Evolutionary conservation across 2,797 vertebrate species (phyloP).

Genomic region (Rachycentron canadum): DNA sequence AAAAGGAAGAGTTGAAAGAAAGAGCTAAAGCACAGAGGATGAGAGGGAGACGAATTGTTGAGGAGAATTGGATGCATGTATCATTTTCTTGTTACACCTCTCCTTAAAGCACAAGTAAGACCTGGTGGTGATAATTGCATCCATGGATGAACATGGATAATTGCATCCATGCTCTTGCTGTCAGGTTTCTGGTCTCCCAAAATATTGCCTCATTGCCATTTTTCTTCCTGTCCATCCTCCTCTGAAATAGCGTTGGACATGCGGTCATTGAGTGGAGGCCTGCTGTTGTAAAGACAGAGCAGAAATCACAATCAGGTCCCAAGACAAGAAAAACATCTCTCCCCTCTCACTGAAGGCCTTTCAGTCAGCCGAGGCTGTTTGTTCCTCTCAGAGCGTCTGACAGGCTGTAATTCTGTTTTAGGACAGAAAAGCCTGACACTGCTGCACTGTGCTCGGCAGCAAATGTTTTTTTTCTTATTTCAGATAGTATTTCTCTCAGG

Average conservation of each 20-base stretch:
- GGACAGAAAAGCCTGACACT: slow-evolving; percentile 40
- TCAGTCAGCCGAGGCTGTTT: slow-evolving; percentile 33
- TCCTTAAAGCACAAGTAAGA: slow-evolving; percentile 48
- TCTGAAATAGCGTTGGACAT: slow-evolving; percentile 2
- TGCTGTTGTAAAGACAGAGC: slow-evolving; percentile 20
- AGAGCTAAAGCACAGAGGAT: slow-evolving; percentile 23
- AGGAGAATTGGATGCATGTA: slow-evolving; percentile 20
- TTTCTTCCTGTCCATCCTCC: slow-evolving; percentile 8
- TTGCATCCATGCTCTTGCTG: slow-evolving; percentile 44
- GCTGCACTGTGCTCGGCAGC: slow-evolving; percentile 9
- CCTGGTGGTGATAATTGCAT: slow-evolving; percentile 59
- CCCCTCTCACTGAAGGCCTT: slow-evolving; percentile 36
- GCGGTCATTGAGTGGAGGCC: slow-evolving; percentile 28
- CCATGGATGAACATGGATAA: slow-evolving; percentile 59
- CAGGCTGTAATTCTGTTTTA: slow-evolving; percentile 70
- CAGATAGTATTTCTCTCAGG: slow-evolving; percentile 44
- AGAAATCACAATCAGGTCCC: slow-evolving; percentile 40
- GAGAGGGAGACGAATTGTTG: slow-evolving; percentile 36
- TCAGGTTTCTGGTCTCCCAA: slow-evolving; percentile 25
- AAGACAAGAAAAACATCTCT: slow-evolving; percentile 37
- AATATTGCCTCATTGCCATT: slow-evolving; percentile 19
- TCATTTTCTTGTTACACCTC: slow-evolving; percentile 45
- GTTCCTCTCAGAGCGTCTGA: slow-evolving; percentile 49
- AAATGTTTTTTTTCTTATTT: slow-evolving; percentile 26
- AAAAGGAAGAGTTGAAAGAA: slow-evolving; percentile 59